Conservation (phyloP, 1,140 invertebrate species). For the Neocloeon triangulifer region DNA sequence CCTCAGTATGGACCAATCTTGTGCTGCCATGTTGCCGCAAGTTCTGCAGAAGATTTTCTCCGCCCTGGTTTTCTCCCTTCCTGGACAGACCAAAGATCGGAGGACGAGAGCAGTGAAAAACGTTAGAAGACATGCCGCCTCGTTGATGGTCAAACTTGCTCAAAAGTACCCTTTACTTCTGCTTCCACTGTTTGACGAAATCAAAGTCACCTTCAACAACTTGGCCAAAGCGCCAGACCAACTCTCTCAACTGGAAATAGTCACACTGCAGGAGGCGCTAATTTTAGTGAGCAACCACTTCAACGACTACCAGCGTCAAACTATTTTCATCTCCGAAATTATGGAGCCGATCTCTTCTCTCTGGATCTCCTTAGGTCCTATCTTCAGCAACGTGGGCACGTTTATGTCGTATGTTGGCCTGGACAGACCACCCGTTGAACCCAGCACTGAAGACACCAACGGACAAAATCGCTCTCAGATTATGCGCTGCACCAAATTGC, state of each 20-base stretch:
- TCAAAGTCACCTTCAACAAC: slow-evolving; percentile 45
- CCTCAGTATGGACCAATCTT: slow-evolving; percentile 60
- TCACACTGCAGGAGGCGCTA: slow-evolving; percentile 51
- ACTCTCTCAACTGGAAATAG: slow-evolving; percentile 63
- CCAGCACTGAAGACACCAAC: slow-evolving; percentile 30
- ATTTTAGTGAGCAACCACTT: slow-evolving; percentile 72
- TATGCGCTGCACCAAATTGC: slow-evolving; percentile 42
- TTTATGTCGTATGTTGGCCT: slow-evolving; percentile 60
- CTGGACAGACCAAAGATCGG: slow-evolving; percentile 32
- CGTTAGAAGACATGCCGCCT: slow-evolving; percentile 66
- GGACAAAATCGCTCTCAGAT: slow-evolving; percentile 33
- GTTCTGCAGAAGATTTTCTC: slow-evolving; percentile 74
- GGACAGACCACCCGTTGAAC: slow-evolving; percentile 38
- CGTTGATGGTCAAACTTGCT: slow-evolving; percentile 70
- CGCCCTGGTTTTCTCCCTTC: slow-evolving; percentile 45
- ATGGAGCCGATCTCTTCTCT: slow-evolving; percentile 32
- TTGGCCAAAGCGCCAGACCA: slow-evolving; percentile 36
- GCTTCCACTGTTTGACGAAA: slow-evolving; percentile 66
- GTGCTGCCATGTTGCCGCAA: slow-evolving; percentile 42
- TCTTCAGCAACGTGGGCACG: slow-evolving; percentile 33
- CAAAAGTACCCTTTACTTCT: slow-evolving; percentile 62
- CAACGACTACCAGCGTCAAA: slow-evolving; percentile 67
- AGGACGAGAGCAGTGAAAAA: slow-evolving; percentile 55
- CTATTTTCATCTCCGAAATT: slow-evolving; percentile 57
- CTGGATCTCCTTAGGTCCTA: slow-evolving; percentile 30